Evolutionary conservation across 1,140 invertebrate genomes (phyloP).

Genomic region (Venturia canescens): DNA sequence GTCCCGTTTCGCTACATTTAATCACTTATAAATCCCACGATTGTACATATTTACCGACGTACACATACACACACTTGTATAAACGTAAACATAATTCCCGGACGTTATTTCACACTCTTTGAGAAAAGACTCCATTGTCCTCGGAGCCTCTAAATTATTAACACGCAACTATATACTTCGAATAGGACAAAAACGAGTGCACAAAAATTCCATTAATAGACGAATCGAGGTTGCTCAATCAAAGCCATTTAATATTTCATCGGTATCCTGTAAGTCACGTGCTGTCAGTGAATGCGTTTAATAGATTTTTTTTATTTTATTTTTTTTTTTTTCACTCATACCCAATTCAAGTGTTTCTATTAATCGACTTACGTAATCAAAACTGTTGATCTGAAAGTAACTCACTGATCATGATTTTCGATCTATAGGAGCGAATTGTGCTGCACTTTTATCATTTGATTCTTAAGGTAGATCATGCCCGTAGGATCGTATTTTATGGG

Average conservation of each 20-base stretch:
- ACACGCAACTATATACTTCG: background rate
- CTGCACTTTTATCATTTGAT: too few species aligned
- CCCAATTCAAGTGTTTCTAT: too few species aligned
- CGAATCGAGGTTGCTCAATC: conserved; percentile 1
- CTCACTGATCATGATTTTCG: too few species aligned
- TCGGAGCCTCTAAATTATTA: background rate
- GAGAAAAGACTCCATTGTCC: background rate
- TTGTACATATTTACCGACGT: conserved; percentile 18
- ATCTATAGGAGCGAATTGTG: background rate
- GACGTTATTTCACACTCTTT: conserved; percentile 23
- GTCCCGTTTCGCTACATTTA: conserved; percentile 19
- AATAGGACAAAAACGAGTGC: background rate
- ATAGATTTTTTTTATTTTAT: too few species aligned
- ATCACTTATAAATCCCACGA: conserved; percentile 33
- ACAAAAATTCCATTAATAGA: background rate
- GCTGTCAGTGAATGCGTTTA: background rate
- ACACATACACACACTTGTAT: too few species aligned
- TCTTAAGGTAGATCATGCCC: too few species aligned
- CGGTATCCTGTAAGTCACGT: conserved; percentile 13
- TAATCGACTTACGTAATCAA: too few species aligned
- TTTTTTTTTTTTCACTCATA: too few species aligned
- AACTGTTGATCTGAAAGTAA: too few species aligned
- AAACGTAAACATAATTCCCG: conserved; percentile 25
- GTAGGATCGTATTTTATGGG: too few species aligned
- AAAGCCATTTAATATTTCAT: background rate